Conservation (phyloP, 2,888 invertebrate species). For the Temnothorax unifasciatus region DNA sequence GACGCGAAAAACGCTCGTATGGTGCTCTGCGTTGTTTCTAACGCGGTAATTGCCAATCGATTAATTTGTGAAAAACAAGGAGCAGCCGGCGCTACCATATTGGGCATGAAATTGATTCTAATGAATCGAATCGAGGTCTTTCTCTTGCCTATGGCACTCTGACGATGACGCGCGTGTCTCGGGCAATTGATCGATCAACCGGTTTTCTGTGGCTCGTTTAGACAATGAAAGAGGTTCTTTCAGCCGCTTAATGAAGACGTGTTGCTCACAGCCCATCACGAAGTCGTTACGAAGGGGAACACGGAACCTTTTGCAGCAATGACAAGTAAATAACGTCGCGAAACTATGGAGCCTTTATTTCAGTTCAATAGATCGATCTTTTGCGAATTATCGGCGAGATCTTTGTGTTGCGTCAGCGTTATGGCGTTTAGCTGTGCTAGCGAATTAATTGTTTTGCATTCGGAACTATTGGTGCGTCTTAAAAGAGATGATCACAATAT, state of each 20-base stretch:
- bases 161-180: slow-evolving; percentile 61
- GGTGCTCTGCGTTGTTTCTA: slow-evolving; percentile 70
- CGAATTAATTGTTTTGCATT: slow-evolving; percentile 20
- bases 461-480: not conserved
- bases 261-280: slow-evolving; percentile 41
- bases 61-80: slow-evolving; percentile 81
- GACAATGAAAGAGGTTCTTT: slow-evolving; percentile 58
- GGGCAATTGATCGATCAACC: slow-evolving; percentile 69
- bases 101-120: slow-evolving; percentile 75
- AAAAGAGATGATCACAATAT: slow-evolving; percentile 3
- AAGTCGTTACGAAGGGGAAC: slow-evolving; percentile 40
- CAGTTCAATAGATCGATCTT: slow-evolving; percentile 30
- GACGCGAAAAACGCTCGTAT: slow-evolving; percentile 71
- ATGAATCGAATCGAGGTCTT: slow-evolving; percentile 62
- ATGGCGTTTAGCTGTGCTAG: slow-evolving; percentile 14
- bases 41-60: slow-evolving; percentile 79
- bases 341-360: slow-evolving; percentile 45
- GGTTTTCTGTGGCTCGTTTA: slow-evolving; percentile 58
- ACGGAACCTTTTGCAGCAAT: slow-evolving; percentile 54
- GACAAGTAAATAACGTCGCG: slow-evolving; percentile 54
- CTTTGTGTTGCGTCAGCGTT: slow-evolving; percentile 21
- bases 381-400: slow-evolving; percentile 34
- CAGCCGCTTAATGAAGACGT: slow-evolving; percentile 66
- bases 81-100: slow-evolving; percentile 73
- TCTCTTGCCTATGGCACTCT: slow-evolving; percentile 45